phyloP scores from a whole-genome alignment of 2,888 invertebrate species.

The Ormyrus nitidulus region DNA sequence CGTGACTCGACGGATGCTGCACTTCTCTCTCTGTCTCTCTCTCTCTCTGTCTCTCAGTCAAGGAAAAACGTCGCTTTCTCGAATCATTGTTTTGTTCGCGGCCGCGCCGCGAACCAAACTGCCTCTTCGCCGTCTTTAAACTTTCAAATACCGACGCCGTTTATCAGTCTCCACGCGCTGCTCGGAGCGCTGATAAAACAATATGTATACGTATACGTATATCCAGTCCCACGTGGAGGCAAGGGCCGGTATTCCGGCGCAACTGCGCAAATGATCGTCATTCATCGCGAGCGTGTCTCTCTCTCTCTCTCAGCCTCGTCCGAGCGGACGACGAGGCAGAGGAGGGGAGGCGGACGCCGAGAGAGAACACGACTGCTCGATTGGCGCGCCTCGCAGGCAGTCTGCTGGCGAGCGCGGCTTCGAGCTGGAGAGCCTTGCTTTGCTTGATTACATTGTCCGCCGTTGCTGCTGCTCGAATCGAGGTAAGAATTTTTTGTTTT shows the following conservation, averaged over 20 bases:
- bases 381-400: not conserved
- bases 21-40: not conserved
- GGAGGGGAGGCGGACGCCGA: no score
- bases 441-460: not conserved
- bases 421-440: constrained; percentile 46
- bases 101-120: not conserved
- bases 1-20: constrained; percentile 58
- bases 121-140: not conserved
- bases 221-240: no score
- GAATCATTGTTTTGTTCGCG: not conserved
- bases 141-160: no score
- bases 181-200: no score
- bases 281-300: no score
- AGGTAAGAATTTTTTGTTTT: not conserved
- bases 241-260: constrained; percentile 14
- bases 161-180: no score
- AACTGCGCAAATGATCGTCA: no score
- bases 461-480: not conserved
- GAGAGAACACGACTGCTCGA: no score
- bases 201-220: no score
- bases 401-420: constrained; percentile 50
- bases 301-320: no score
- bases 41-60: no score
- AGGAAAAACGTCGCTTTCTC: not conserved
- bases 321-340: no score